phyloP scores from a whole-genome alignment of 1,140 invertebrate species.

The Parapsyche elsis region DNA sequence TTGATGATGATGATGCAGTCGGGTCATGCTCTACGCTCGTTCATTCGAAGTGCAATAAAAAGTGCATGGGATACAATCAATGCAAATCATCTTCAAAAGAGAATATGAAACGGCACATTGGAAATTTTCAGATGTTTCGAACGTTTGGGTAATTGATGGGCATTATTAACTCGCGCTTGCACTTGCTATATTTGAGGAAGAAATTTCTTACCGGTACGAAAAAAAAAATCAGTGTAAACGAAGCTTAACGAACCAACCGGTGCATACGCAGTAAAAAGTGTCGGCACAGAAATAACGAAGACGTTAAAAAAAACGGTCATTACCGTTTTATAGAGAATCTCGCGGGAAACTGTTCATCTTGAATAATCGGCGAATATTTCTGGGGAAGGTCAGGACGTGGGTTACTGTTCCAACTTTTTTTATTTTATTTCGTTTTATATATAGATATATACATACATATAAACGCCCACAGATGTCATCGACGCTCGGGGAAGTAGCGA shows the following conservation, averaged over 20 bases:
- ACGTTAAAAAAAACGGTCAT: neutral
- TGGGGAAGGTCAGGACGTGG: slow-evolving; percentile 44
- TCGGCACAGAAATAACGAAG: neutral
- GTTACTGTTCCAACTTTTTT: neutral
- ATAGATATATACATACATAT: neutral
- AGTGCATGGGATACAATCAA: no score
- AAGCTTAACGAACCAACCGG: no score
- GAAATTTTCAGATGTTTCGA: no score
- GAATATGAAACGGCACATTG: no score
- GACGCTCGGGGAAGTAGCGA: slow-evolving; percentile 1
- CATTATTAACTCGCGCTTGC: no score
- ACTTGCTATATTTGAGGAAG: no score
- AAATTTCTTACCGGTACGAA: no score
- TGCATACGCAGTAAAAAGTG: no score
- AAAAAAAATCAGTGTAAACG: no score
- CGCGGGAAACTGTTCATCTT: slow-evolving; percentile 40
- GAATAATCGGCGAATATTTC: slow-evolving; percentile 38
- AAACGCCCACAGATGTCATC: slow-evolving; percentile 38
- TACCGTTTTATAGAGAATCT: neutral
- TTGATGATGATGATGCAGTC: slow-evolving; percentile 1
- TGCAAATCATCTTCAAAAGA: no score
- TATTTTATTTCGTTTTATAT: slow-evolving; percentile 12
- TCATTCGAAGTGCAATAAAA: neutral
- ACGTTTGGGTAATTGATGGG: no score
- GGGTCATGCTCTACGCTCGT: no score